Evolutionary conservation across 2,797 vertebrate genomes (phyloP).

Genomic region (Monodelphis domestica): DNA sequence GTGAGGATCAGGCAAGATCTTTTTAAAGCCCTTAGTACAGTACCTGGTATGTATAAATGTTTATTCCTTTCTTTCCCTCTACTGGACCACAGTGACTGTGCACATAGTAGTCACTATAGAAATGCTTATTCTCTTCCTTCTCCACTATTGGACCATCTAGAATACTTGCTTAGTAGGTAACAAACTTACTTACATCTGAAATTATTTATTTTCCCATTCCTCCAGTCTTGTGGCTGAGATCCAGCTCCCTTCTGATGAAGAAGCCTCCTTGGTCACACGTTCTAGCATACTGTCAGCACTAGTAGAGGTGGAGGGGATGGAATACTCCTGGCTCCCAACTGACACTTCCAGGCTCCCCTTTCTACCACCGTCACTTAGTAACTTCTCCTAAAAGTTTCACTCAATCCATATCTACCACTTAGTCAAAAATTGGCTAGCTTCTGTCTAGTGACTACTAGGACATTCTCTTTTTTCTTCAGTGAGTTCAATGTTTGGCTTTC

Average conservation of each 20-base stretch:
- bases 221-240: background rate
- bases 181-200: background rate
- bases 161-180: background rate
- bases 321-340: background rate
- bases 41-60: too few species aligned
- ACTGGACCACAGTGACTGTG: background rate
- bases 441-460: background rate
- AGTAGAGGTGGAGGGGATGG: rapidly evolving
- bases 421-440: background rate
- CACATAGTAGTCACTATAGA: background rate
- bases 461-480: background rate
- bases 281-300: rapidly evolving
- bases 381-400: background rate
- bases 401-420: background rate
- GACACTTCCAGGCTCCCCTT: background rate
- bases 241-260: background rate
- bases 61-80: too few species aligned
- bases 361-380: background rate
- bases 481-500: background rate
- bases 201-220: background rate
- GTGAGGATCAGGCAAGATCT: too few species aligned
- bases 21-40: too few species aligned
- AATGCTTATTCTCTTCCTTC: background rate
- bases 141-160: background rate
- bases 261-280: background rate